Evolutionary conservation across 1,140 invertebrate genomes (phyloP).

Genomic region (Drosophila arizonae): DNA sequence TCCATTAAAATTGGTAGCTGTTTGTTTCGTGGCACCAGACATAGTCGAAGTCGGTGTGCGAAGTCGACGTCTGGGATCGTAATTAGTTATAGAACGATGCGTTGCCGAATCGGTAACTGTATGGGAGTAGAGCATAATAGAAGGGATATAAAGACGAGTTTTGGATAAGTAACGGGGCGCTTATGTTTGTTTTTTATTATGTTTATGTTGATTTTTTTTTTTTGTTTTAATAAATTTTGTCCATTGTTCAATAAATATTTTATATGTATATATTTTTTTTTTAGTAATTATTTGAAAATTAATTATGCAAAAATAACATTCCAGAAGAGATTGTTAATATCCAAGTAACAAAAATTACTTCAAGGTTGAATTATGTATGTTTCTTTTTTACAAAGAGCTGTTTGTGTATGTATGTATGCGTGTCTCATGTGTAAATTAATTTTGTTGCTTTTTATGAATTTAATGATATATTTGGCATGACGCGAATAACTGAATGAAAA

Average conservation of each 20-base stretch:
- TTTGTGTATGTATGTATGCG: constrained; percentile 32
- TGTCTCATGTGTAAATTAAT: constrained; percentile 27
- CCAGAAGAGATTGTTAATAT: constrained; percentile 52
- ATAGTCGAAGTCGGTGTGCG: constrained; percentile 63
- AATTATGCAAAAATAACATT: constrained; percentile 71
- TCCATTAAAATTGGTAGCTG: constrained; percentile 67
- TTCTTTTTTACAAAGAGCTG: constrained; percentile 23
- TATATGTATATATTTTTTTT: constrained; percentile 13
- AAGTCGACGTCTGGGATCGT: constrained; percentile 80
- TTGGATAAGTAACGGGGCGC: constrained; percentile 41
- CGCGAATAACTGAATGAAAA: constrained; percentile 9
- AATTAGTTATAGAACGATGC: constrained; percentile 80
- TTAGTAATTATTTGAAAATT: constrained; percentile 76
- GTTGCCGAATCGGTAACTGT: constrained; percentile 80
- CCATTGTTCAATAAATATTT: constrained; percentile 44
- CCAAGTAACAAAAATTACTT: constrained; percentile 15
- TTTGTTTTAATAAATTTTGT: constrained; percentile 19
- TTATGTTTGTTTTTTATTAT: too few species aligned
- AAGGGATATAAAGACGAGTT: constrained; percentile 72
- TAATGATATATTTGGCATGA: constrained; percentile 39
- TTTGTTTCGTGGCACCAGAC: constrained; percentile 72
- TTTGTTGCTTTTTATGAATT: constrained; percentile 16
- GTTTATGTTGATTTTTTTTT: constrained; percentile 18
- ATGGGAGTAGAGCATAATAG: constrained; percentile 80
- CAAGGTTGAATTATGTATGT: constrained; percentile 24